These are phyloP conservation scores for Knipowitschia caucasica DNA, from an alignment of 2,797 vertebrate species.

Conservation along the genomic window DNA sequence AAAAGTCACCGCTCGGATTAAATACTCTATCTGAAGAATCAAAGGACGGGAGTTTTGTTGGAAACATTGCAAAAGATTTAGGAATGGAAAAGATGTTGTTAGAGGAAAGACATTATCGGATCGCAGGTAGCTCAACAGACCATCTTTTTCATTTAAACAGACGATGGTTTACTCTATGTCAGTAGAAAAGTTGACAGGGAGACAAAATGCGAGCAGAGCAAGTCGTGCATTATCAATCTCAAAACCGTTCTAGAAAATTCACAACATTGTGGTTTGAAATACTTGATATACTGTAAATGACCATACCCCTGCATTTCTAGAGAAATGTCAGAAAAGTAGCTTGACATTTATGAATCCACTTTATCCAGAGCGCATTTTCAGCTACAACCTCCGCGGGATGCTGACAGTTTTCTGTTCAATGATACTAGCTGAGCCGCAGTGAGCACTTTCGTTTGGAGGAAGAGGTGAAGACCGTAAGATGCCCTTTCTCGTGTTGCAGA, in stretches of 20 bases:
- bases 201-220: constrained; percentile 55
- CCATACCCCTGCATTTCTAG: constrained; percentile 72
- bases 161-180: constrained; percentile 54
- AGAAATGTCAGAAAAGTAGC: constrained; percentile 53
- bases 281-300: constrained; percentile 80
- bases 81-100: no score
- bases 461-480: constrained; percentile 63
- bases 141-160: no score
- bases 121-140: no score
- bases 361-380: constrained; percentile 46
- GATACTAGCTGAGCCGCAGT: no score
- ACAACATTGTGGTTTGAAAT: constrained; percentile 65
- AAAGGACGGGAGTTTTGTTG: no score
- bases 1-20: constrained; percentile 51
- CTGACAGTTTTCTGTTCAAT: no score
- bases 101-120: no score
- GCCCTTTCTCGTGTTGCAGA: constrained; percentile 63
- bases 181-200: constrained; percentile 66
- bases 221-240: constrained; percentile 63
- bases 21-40: no score
- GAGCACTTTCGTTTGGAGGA: constrained; percentile 50
- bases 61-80: no score
- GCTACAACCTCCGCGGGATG: constrained; percentile 27
- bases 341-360: constrained; percentile 58
- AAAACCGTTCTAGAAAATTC: constrained; percentile 72